Conservation (phyloP, 2,113 vertebrate species). For the Xenopus laevis region DNA sequence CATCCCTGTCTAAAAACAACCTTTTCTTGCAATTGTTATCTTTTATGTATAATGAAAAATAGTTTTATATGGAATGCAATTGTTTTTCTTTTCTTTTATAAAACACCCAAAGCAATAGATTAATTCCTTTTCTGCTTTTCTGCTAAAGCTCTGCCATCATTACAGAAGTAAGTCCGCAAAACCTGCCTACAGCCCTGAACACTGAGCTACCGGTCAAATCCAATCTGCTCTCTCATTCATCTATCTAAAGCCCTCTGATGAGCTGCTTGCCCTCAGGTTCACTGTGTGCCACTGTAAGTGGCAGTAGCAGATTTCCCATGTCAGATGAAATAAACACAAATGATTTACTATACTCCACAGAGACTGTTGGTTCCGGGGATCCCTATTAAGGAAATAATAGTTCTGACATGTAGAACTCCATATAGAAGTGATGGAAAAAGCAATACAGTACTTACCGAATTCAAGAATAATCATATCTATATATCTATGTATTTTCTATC, state of each 20-base stretch:
- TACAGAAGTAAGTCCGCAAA: too few relatives aligned
- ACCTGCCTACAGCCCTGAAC: too few relatives aligned
- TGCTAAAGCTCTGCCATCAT: too few relatives aligned
- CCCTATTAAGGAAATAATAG: not conserved
- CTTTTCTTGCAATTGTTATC: too few relatives aligned
- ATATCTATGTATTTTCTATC: too few relatives aligned
- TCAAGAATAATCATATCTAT: too few relatives aligned
- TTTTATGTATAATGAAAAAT: too few relatives aligned
- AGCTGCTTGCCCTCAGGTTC: constrained; percentile 36
- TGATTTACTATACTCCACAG: constrained; percentile 15
- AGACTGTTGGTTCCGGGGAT: not conserved
- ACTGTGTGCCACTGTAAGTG: constrained; percentile 20
- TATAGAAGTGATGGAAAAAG: not conserved
- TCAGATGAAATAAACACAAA: constrained; percentile 35
- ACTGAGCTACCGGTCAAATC: constrained; percentile 16
- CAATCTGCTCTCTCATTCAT: constrained; percentile 34
- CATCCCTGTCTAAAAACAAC: too few relatives aligned
- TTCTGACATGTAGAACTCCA: not conserved
- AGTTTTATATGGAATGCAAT: too few relatives aligned
- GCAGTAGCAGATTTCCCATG: constrained; percentile 17
- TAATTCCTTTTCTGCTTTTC: too few relatives aligned
- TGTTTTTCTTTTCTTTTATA: too few relatives aligned
- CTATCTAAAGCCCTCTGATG: constrained; percentile 23
- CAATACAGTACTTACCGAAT: not conserved
- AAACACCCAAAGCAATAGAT: too few relatives aligned